These are phyloP conservation scores for Engraulis encrasicolus DNA, from an alignment of 2,113 vertebrate species.

Conservation along the genomic window DNA sequence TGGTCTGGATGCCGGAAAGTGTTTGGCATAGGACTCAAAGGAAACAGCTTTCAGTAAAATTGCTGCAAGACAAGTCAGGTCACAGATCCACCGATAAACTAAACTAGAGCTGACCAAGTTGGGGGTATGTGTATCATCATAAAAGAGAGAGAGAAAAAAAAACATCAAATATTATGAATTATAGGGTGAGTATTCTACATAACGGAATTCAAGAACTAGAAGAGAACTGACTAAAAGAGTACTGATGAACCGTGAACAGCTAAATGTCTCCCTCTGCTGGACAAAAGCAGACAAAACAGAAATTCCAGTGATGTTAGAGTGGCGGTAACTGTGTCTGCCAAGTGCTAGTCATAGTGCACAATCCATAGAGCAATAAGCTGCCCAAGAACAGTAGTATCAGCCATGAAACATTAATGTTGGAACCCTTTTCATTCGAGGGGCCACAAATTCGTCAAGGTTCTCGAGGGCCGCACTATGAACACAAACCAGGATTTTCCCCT, in stretches of 20 bases:
- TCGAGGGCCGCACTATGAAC: too few species aligned
- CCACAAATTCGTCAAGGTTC: neutral
- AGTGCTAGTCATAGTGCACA: neutral
- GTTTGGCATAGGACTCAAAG: neutral
- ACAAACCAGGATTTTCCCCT: too few species aligned
- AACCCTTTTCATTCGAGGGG: too few species aligned
- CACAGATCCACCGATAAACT: neutral
- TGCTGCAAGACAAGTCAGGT: neutral
- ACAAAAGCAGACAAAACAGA: slow-evolving; percentile 12
- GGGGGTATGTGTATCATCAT: neutral
- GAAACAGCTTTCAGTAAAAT: neutral
- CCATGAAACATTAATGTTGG: neutral
- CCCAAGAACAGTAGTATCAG: neutral
- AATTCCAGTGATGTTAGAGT: too few species aligned
- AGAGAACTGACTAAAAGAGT: too few species aligned
- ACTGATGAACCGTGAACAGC: neutral
- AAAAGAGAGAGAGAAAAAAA: too few species aligned
- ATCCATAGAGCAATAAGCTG: neutral
- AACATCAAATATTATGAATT: too few species aligned
- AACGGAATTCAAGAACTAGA: too few species aligned
- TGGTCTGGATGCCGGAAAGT: neutral
- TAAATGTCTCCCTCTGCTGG: neutral
- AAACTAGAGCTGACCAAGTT: neutral
- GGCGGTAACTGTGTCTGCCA: too few species aligned
- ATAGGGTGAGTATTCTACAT: too few species aligned